phyloP scores from a whole-genome alignment of 1,140 invertebrate genomes.

The Polypedilum vanderplanki region DNA sequence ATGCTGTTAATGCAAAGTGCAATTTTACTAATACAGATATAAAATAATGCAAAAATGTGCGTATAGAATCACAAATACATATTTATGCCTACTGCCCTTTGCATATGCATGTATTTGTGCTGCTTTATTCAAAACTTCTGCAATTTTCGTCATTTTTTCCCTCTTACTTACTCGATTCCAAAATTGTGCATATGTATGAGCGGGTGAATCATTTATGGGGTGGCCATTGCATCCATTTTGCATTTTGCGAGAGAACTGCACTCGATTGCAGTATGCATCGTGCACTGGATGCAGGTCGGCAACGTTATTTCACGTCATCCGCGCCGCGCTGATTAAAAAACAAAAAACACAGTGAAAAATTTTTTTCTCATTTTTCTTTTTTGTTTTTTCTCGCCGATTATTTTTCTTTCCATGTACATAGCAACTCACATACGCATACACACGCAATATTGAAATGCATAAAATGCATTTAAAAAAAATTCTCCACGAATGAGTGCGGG shows the following conservation, averaged over 20 bases:
- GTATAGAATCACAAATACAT: no score
- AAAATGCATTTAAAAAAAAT: no score
- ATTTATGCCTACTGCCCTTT: no score
- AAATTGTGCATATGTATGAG: not conserved
- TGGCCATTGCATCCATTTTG: not conserved
- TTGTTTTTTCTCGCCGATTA: not conserved
- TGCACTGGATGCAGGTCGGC: conserved; percentile 23
- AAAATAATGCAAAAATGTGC: no score
- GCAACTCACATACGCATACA: not conserved
- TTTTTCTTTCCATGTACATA: no score
- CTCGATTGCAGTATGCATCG: conserved; percentile 22
- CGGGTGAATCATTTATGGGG: not conserved
- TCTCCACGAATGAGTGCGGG: not conserved
- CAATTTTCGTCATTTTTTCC: no score
- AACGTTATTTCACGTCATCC: not conserved
- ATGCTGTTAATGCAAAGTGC: no score
- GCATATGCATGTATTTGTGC: no score
- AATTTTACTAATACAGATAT: no score
- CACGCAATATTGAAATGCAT: no score
- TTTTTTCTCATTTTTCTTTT: not conserved
- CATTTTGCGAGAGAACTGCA: not conserved
- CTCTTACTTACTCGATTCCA: no score
- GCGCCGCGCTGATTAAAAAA: conserved; percentile 11
- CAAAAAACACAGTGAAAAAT: not conserved
- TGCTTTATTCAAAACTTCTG: no score